These are phyloP conservation scores for Acipenser transmontanus DNA, from an alignment of 2,797 vertebrate species.

Conservation along the genomic window DNA sequence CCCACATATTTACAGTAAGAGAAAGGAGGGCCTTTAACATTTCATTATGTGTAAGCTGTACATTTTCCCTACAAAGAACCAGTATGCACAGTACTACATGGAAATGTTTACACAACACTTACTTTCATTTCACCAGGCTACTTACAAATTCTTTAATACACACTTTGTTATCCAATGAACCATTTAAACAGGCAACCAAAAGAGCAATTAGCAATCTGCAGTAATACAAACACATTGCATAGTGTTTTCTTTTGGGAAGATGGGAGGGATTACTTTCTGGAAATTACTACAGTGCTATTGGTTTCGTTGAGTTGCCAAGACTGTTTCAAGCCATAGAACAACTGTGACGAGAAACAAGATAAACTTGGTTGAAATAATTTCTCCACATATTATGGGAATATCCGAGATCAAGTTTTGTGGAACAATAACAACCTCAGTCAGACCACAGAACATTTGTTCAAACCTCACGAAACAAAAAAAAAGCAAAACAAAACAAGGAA, in stretches of 20 bases:
- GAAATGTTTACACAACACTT: conserved; percentile 13
- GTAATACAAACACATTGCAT: neutral
- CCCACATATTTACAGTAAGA: conserved; percentile 38
- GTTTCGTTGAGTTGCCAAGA: neutral
- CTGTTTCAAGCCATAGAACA: neutral
- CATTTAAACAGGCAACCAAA: neutral
- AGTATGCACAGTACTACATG: conserved; percentile 9
- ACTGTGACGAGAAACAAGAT: neutral
- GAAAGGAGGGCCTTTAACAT: conserved; percentile 23
- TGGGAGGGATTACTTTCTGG: neutral
- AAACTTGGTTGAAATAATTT: neutral
- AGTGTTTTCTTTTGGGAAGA: neutral
- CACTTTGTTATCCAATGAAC: neutral
- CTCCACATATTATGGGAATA: neutral
- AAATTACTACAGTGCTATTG: neutral
- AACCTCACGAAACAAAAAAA: neutral
- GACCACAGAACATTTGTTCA: neutral
- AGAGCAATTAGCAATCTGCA: neutral
- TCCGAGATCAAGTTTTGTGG: neutral
- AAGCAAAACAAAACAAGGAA: neutral
- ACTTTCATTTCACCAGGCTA: conserved; percentile 10
- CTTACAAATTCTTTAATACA: conserved; percentile 26
- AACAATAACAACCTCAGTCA: conserved; percentile 9
- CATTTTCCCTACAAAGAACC: conserved; percentile 27
- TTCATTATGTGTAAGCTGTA: conserved; percentile 22